Evolutionary conservation across 2,113 vertebrate genomes (phyloP).

Genomic region (Bombycilla garrulus): DNA sequence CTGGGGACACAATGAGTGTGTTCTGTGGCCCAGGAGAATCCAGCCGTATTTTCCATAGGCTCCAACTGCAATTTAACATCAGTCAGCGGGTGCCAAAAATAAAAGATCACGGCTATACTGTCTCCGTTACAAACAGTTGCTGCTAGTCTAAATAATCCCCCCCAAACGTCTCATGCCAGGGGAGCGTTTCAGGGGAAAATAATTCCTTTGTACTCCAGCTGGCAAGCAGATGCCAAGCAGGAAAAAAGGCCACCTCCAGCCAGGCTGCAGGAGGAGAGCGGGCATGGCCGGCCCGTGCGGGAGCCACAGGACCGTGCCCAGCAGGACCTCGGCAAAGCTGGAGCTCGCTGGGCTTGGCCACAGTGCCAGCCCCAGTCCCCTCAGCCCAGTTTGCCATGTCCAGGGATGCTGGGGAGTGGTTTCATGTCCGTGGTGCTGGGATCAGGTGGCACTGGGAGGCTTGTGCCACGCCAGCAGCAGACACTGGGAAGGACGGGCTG

Average conservation of each 20-base stretch:
- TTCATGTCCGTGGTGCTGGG: rapidly evolving
- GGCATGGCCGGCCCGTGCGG: rapidly evolving
- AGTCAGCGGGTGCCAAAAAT: conserved; percentile 42
- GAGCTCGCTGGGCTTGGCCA: background rate
- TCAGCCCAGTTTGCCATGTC: background rate
- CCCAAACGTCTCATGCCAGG: conserved; percentile 26
- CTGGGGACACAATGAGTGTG: conserved; percentile 36
- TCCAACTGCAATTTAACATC: conserved; percentile 19
- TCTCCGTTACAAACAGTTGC: conserved; percentile 58
- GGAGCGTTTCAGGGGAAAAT: conserved; percentile 28
- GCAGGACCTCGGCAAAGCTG: background rate
- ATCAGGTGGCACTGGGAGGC: rapidly evolving
- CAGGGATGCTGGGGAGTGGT: rapidly evolving
- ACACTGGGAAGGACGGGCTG: background rate
- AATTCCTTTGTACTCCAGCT: conserved; percentile 57
- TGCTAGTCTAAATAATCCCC: conserved; percentile 53
- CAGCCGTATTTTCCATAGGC: conserved; percentile 43
- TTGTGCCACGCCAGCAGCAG: background rate
- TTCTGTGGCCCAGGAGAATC: background rate
- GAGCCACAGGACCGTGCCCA: background rate
- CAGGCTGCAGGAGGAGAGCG: background rate
- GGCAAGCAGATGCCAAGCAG: conserved; percentile 29
- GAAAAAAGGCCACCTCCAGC: background rate
- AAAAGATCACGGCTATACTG: conserved; percentile 40
- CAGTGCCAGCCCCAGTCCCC: background rate